Evolutionary conservation across 2,113 vertebrate genomes (phyloP), one percentile per base, ranked within the genome.

Genomic region (Ageneiosus marmoratus): DNA sequence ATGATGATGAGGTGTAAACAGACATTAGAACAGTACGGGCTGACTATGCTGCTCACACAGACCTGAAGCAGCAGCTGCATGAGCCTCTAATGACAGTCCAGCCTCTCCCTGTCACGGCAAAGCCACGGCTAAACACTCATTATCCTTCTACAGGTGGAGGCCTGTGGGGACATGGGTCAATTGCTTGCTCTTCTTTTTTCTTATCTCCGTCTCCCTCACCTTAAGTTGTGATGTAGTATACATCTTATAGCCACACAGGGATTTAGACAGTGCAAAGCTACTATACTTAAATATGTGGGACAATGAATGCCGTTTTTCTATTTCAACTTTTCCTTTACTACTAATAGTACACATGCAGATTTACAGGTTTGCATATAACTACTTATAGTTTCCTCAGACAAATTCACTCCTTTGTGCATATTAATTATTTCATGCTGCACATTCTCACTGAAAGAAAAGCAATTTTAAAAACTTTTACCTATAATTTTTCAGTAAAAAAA

Each of bases 1-100:
- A 83, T 88, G 86, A 86, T 93, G 92, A 94, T 93, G 91, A 90
- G 90, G 89, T 87, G 89, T 90, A 91, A 94, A 93, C 92, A 92
- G 91, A 92, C 87, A 91, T 91, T 92, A 93, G 90, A 85, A 84
- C 90, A 89, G 85, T 84, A 89, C 87, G 89, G 91, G 92, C 92
- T 89, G 82, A 63, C 74, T 77, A 65, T 84, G 85, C 89, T 91
- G 83, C 91, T 91, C 91, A 85, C 85, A 78, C 82, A 80, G 91
- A 83, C 88, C 89, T 91, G 92, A 94, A 91, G 83, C 89, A 89
- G 89, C 89, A 90, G 85, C 87, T 92, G 88, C 89, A 88, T 90
- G 91, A 91, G 81, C 81, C 91, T 90, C 82, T 94, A 94, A 94
- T 93, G 89, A 94, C 90, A 93, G 87, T 86, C 46, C 85, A 46